Base-by-base conservation (phyloP, 2,113 vertebrate genomes). In the Siniperca knerii region DNA sequence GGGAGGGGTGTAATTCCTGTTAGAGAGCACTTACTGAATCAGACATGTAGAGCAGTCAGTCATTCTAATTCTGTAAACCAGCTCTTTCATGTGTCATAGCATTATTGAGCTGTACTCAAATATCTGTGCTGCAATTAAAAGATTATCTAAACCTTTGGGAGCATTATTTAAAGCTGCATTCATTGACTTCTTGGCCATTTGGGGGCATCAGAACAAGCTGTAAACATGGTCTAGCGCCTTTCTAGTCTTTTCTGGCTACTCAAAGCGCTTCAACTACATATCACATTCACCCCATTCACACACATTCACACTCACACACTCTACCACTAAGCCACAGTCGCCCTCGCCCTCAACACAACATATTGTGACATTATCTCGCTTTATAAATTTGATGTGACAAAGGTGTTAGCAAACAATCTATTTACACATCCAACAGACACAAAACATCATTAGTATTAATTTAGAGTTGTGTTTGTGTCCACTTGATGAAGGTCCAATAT, bases 1-100 rank as follows among this genome's bases (percentile, higher is more conserved):
- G 44, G 68, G 35, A 48, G 58, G n/a, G 37, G 50, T 52, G 8
- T 72, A 50, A 64, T 68, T 80, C 42, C 60, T 33, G 42, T 65
- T 50, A 33, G 57, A 48, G 62, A 23, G 40, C 68, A 44, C 70
- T 23, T 12, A 35, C 20, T 25, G 61, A n/a, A 75, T 62, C 33
- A 68, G n/a, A 13, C 48, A 40, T 13, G 37, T 10, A 58, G 23
- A 58, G 37, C 9, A 75, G 48, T 55, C 37, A 46, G 54, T 57
- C 37, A 55, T 78, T 73, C 29, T 50, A 66, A 62, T 55, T 55
- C 37, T 52, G 20, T 66, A 33, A 74, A 67, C 7, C 18, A 33
- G 23, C 60, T 73, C 50, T 29, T 65, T 60, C 40, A 46, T 37
- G 44, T 61, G 33, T 65, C 68, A 37, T 6, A 12, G 33, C 9